phyloP scores from a whole-genome alignment of 2,797 vertebrate genomes.

The Propithecus perrieri region DNA sequence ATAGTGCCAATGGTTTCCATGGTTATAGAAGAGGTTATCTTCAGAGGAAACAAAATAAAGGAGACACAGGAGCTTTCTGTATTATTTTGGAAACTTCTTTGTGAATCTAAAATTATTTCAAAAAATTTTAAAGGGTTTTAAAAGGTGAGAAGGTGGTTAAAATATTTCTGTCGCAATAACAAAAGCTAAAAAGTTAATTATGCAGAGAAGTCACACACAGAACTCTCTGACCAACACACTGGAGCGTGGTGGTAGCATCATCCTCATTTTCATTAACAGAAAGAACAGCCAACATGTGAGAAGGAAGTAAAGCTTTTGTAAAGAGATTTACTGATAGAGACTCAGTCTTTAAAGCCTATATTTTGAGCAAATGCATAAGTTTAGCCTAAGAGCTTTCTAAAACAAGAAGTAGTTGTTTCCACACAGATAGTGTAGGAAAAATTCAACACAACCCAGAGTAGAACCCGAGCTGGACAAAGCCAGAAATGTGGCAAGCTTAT shows the following conservation, averaged over 20 bases:
- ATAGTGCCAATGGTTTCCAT: not conserved
- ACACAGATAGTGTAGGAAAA: not conserved
- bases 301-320: not conserved
- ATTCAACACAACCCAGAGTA: not conserved
- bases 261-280: not conserved
- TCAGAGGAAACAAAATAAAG: not conserved
- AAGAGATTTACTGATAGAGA: not conserved
- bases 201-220: not conserved
- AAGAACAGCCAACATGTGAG: not conserved
- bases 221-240: not conserved
- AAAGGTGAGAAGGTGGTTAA: not conserved
- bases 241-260: accelerated
- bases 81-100: not conserved
- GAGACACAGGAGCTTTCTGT: not conserved
- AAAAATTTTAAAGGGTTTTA: not conserved
- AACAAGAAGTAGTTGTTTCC: not conserved
- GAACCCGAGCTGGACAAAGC: not conserved
- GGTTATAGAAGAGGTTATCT: not conserved
- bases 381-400: not conserved
- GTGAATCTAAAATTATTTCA: not conserved
- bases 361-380: not conserved
- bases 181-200: not conserved
- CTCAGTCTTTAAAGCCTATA: not conserved
- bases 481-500: not conserved
- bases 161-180: not conserved